A percentile compares a stretch with the other conserved stretches of the same genome.
These are phyloP conservation scores for Xestia ashworthii DNA, from an alignment of 2,888 invertebrate genomes.

Conservation along the genomic window DNA sequence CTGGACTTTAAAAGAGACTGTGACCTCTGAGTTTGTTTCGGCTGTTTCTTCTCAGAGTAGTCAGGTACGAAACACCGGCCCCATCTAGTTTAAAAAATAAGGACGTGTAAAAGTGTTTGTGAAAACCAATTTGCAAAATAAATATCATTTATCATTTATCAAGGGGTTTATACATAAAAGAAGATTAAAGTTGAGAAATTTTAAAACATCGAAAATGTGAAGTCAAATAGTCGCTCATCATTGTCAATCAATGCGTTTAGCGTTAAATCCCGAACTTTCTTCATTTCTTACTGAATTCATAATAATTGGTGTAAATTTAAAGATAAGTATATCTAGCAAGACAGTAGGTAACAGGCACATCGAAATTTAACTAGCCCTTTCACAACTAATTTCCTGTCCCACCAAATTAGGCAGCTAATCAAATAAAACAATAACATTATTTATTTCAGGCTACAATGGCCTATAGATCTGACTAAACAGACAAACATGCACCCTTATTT, in stretches of 20 bases:
- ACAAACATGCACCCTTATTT: conserved; percentile 1
- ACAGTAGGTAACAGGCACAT: neutral
- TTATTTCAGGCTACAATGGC: too few relatives aligned
- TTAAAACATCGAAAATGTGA: neutral
- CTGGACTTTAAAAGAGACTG: too few relatives aligned
- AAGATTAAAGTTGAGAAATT: neutral
- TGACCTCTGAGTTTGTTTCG: too few relatives aligned
- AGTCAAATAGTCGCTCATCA: neutral
- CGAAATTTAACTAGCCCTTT: neutral
- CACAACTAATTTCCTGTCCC: neutral
- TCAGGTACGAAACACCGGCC: too few relatives aligned
- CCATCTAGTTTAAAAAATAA: too few relatives aligned
- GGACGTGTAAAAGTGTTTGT: too few relatives aligned
- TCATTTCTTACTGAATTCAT: neutral
- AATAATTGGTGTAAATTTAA: neutral
- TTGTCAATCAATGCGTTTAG: neutral
- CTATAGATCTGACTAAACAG: too few relatives aligned
- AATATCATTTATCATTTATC: too few relatives aligned
- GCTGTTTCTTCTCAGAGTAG: too few relatives aligned
- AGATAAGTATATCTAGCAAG: neutral
- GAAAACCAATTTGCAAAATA: too few relatives aligned
- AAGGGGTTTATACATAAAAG: neutral
- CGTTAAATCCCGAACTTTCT: neutral
- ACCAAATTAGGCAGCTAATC: neutral
- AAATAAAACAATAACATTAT: neutral